Base-by-base conservation (phyloP, 2,888 invertebrate genomes). In the Meganola albula region DNA sequence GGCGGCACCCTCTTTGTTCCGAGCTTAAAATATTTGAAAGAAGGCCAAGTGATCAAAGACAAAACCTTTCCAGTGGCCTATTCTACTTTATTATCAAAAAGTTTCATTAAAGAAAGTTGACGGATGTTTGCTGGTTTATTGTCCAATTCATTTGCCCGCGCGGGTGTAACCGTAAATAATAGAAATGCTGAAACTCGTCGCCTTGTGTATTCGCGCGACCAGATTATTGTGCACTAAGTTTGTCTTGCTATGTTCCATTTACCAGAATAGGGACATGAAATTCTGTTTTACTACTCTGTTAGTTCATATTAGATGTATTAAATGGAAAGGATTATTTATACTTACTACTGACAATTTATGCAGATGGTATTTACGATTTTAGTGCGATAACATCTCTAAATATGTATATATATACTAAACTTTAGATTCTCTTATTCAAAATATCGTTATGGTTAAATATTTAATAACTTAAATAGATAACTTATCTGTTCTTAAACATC, bases 171-270 rank as follows among this genome's bases (percentile, higher is more conserved):
- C 65, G 59, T 67, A 68, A 71, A 74, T 74, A 75, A 75, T 70
- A 65, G 60, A 65, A 71, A 66, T 60, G 57, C 53, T 61, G 52
- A 32, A 53, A 55, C 54, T 59, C 58, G 53, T 48, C 58, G 60
- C 57, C 61, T 56, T 58, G 60, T 57, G 63, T 53, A 66, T 62
- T 60, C 53, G 47, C 53, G 52, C 53, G 55, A 59, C 65, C 55
- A 64, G 73, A 74, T 75, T 75, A 75, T 67, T 71, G 70, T 66
- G 58, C 67, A 63, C 60, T 59, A 69, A 76, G 74, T 76, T 77
- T 70, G 64, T 66, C 65, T 69, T 63, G 57, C 54, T n/a, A n/a
- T n/a, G n/a, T n/a, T n/a, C n/a, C 54, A 54, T 59, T 49, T 57
- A 65, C 66, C 63, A 52, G 61, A 66, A 69, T 58, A 55, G 57